These are phyloP conservation scores for Peromyscus aztecus DNA, from an alignment of 2,797 vertebrate genomes.

Conservation along the genomic window DNA sequence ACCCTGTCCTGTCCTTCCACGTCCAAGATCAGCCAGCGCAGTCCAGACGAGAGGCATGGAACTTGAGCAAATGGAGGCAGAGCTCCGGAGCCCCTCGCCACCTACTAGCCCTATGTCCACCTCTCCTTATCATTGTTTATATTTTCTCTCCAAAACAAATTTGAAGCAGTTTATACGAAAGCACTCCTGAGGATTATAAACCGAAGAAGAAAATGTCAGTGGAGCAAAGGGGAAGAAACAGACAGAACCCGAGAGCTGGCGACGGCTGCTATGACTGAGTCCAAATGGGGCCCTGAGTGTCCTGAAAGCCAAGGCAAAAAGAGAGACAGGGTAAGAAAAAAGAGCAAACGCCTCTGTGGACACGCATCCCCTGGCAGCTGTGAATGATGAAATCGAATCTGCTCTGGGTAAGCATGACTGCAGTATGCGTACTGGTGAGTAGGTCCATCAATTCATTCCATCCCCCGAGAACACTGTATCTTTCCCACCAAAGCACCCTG, in stretches of 20 bases:
- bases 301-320: neutral
- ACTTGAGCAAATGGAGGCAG: neutral
- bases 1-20: too few species aligned
- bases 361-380: neutral
- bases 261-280: neutral
- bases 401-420: neutral
- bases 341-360: too few species aligned
- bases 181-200: neutral
- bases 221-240: neutral
- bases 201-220: neutral
- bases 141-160: neutral
- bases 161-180: neutral
- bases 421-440: too few species aligned
- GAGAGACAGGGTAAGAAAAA: neutral
- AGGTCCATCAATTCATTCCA: neutral
- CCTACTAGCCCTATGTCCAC: neutral
- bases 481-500: neutral
- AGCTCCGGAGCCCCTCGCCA: too few species aligned
- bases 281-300: neutral
- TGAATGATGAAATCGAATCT: neutral
- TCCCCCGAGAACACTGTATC: neutral
- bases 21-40: neutral
- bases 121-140: neutral
- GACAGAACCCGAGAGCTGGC: neutral
- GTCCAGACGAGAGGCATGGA: too few species aligned